Evolutionary conservation across 1,140 invertebrate genomes (phyloP).

Genomic region (Ephestia elutella): DNA sequence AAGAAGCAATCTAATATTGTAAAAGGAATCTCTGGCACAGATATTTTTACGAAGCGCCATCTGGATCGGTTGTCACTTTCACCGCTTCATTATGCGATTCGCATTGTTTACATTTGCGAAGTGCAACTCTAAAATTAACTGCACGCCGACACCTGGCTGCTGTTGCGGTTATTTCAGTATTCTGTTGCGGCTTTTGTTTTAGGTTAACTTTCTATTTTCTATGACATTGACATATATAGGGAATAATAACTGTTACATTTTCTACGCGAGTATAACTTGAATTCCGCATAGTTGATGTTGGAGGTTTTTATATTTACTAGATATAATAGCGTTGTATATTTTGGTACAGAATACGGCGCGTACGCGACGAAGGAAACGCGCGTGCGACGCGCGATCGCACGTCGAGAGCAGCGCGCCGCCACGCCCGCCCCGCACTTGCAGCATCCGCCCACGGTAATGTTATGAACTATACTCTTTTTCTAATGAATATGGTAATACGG

Average conservation of each 20-base stretch:
- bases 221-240: neutral
- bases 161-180: neutral
- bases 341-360: slow-evolving; percentile 48
- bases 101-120: slow-evolving; percentile 3
- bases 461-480: neutral
- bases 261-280: too few species aligned
- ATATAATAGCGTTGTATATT: too few species aligned
- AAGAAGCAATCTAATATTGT: too few species aligned
- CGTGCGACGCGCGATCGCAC: slow-evolving; percentile 42
- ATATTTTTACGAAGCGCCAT: neutral
- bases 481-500: too few species aligned
- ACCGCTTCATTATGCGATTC: neutral
- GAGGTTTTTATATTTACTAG: too few species aligned
- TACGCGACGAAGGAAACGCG: slow-evolving; percentile 59
- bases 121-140: slow-evolving; percentile 2
- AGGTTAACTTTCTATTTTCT: neutral
- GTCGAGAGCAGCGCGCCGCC: slow-evolving; percentile 50
- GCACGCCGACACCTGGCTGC: neutral
- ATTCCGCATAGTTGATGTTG: too few species aligned
- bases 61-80: neutral
- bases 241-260: too few species aligned
- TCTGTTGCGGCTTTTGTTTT: neutral
- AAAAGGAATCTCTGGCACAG: neutral
- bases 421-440: slow-evolving; percentile 42
- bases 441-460: slow-evolving; percentile 53